These are phyloP conservation scores for Phylloscopus collybita DNA, from an alignment of 2,797 vertebrate species.

Conservation along the genomic window DNA sequence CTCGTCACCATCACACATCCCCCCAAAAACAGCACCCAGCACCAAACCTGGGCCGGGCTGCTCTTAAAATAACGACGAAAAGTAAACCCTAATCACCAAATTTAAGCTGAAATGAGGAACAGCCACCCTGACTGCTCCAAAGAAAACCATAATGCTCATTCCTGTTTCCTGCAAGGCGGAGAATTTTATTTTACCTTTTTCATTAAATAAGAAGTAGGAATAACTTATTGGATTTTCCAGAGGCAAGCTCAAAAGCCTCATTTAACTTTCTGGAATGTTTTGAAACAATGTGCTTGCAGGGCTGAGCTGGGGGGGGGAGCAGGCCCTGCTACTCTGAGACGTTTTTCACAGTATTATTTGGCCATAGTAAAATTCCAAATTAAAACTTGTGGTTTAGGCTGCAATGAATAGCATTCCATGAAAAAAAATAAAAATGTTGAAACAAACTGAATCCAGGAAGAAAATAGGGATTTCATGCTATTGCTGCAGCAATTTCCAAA, in stretches of 20 bases:
- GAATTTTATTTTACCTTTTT: slow-evolving; percentile 2
- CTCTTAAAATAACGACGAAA: not conserved
- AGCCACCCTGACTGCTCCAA: not conserved
- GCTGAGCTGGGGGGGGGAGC: not conserved
- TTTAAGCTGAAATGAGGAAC: not conserved
- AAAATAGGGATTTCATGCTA: not conserved
- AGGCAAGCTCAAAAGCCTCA: not conserved
- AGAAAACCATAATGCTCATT: not conserved
- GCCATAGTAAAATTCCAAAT: slow-evolving; percentile 58
- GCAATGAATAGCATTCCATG: not conserved
- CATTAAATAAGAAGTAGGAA: not conserved
- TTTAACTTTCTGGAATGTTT: slow-evolving; percentile 35
- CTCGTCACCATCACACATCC: not conserved
- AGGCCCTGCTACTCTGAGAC: not conserved
- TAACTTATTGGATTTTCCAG: not conserved
- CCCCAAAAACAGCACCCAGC: not conserved
- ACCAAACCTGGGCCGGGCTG: not conserved
- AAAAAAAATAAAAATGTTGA: not conserved
- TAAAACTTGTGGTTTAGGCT: slow-evolving; percentile 56
- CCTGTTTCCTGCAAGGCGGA: rapidly evolving
- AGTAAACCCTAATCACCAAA: not conserved
- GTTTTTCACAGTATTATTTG: slow-evolving; percentile 16
- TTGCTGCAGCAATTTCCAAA: not conserved
- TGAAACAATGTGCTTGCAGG: not conserved
- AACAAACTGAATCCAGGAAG: slow-evolving; percentile 11